Evolutionary conservation across 2,113 vertebrate genomes (phyloP).

Genomic region (Reinhardtius hippoglossoides): DNA sequence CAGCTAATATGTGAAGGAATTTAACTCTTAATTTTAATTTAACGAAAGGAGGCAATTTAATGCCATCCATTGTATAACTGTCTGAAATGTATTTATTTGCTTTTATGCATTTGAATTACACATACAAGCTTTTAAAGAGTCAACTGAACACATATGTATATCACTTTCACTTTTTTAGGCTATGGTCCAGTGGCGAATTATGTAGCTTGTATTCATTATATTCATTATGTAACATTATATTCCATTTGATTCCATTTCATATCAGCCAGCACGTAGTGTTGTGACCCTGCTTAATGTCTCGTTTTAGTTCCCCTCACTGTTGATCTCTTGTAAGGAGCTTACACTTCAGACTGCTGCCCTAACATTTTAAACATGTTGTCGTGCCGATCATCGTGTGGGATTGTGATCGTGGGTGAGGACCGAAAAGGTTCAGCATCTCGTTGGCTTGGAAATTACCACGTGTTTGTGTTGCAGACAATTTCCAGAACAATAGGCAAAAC

Average conservation of each 20-base stretch:
- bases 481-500: conserved; percentile 15
- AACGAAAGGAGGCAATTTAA: too few relatives aligned
- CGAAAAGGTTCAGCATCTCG: background rate
- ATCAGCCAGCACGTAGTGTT: conserved; percentile 9
- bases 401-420: background rate
- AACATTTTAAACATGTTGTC: conserved; percentile 27
- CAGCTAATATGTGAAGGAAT: background rate
- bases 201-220: too few relatives aligned
- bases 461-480: conserved; percentile 26
- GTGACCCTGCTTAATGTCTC: conserved; percentile 12
- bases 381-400: conserved; percentile 5
- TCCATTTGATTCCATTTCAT: background rate
- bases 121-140: too few relatives aligned
- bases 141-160: background rate
- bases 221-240: too few relatives aligned
- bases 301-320: background rate
- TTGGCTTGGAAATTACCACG: conserved; percentile 22
- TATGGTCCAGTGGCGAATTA: background rate
- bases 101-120: too few relatives aligned
- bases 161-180: background rate
- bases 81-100: too few relatives aligned
- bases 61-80: too few relatives aligned
- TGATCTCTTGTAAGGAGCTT: conserved; percentile 43
- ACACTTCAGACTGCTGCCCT: conserved; percentile 14
- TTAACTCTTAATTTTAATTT: background rate